Evolutionary conservation across 2,888 invertebrate genomes (phyloP).

Genomic region (Erebia epiphron): DNA sequence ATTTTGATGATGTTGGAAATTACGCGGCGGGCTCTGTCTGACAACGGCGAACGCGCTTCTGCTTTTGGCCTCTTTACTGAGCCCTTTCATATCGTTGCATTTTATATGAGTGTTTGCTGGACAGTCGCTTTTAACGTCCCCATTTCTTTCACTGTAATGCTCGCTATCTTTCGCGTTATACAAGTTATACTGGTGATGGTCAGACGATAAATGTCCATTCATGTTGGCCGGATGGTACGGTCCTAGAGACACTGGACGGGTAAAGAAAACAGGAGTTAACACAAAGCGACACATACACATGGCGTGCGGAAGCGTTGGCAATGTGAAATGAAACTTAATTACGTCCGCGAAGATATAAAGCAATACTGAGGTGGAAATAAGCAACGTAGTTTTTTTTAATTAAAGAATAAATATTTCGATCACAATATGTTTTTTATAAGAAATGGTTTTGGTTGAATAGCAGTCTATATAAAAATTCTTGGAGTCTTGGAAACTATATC

Average conservation of each 20-base stretch:
- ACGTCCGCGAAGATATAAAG: conserved; percentile 40
- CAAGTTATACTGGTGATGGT: conserved; percentile 74
- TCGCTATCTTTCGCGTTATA: conserved; percentile 80
- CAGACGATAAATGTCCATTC: conserved; percentile 73
- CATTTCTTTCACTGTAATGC: conserved; percentile 78
- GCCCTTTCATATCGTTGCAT: conserved; percentile 75
- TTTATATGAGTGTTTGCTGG: conserved; percentile 79
- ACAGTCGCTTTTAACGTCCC: conserved; percentile 71
- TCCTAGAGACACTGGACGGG: conserved; percentile 76
- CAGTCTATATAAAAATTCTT: neutral
- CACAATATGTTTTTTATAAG: neutral
- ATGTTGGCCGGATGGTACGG: conserved; percentile 77
- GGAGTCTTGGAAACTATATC: neutral
- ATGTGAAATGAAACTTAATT: conserved; percentile 54
- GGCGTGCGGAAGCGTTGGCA: conserved; percentile 62
- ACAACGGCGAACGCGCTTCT: conserved; percentile 85
- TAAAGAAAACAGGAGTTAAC: conserved; percentile 71
- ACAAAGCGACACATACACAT: conserved; percentile 74
- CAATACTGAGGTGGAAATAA: conserved; percentile 12
- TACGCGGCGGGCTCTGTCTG: conserved; percentile 83
- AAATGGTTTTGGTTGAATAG: neutral
- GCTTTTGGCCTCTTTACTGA: conserved; percentile 78
- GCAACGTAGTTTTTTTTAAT: conserved; percentile 4
- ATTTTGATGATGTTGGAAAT: conserved; percentile 71
- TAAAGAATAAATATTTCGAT: neutral